Conservation (phyloP, 92 coral and sea anemone genomes). For the Blastomussa wellsi region DNA sequence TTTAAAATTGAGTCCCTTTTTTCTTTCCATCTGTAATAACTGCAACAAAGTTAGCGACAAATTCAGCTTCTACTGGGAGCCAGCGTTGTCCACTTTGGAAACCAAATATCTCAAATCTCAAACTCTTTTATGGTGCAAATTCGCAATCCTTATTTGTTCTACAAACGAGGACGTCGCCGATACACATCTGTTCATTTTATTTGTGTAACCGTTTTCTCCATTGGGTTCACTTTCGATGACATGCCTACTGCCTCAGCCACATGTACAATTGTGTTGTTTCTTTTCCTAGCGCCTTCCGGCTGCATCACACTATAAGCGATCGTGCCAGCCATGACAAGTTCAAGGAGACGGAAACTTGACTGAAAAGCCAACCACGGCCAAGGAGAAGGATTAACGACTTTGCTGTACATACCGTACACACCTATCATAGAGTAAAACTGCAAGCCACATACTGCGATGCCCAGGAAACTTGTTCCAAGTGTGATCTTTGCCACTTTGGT, state of each 20-base stretch:
- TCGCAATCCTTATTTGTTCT: no score
- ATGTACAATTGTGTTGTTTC: background rate
- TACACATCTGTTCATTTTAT: background rate
- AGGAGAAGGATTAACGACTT: conserved; percentile 70
- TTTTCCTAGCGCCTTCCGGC: conserved; percentile 26
- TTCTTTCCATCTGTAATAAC: background rate
- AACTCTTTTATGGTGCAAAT: no score
- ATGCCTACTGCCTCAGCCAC: background rate
- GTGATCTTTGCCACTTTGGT: conserved; percentile 76
- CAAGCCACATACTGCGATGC: conserved; percentile 60
- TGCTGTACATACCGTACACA: conserved; percentile 73
- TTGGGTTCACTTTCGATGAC: background rate
- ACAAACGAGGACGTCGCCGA: background rate
- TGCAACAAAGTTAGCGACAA: background rate
- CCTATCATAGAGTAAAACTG: conserved; percentile 87
- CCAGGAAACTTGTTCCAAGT: conserved; percentile 64
- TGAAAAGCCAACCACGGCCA: conserved; percentile 94
- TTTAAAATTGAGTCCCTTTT: background rate
- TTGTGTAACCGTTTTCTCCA: background rate
- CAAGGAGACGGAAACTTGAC: conserved; percentile 79
- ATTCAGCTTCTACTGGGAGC: background rate
- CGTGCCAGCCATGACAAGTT: conserved; percentile 74
- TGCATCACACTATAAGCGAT: conserved; percentile 83
- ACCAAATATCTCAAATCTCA: background rate
- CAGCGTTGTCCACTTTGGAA: background rate